A percentile compares a stretch with the other conserved stretches of the same genome.
Evolutionary conservation across 2,888 invertebrate genomes (phyloP).

Genomic region (Pseudococcus jackbeardsleyi): DNA sequence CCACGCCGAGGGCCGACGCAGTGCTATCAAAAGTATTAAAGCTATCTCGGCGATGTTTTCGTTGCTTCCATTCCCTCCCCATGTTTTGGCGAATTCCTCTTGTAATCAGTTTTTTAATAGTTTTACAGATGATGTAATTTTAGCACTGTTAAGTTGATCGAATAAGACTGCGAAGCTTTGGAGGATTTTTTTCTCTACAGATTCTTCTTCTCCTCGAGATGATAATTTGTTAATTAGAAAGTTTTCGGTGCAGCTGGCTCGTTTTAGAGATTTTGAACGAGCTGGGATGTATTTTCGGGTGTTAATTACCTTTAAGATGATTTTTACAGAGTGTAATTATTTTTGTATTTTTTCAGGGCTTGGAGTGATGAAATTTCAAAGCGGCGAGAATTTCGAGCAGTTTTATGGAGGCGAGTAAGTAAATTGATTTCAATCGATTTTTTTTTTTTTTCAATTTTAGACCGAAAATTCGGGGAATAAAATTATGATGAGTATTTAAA

Average conservation of each 20-base stretch:
- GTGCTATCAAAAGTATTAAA: constrained; percentile 31
- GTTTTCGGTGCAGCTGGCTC: background rate
- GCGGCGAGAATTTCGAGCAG: too few species aligned
- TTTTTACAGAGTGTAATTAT: too few species aligned
- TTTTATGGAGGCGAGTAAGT: too few species aligned
- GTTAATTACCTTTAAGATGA: too few species aligned
- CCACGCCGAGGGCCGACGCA: background rate
- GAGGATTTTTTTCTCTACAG: background rate
- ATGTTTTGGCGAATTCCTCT: background rate
- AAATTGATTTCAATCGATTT: too few species aligned
- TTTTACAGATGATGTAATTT: constrained; percentile 24
- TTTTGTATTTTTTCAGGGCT: too few species aligned
- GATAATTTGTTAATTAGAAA: background rate
- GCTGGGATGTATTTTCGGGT: too few species aligned
- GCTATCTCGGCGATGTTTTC: background rate
- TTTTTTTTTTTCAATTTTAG: too few species aligned
- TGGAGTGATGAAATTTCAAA: too few species aligned
- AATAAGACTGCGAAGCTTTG: background rate
- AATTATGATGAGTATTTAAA: too few species aligned
- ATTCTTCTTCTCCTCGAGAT: background rate
- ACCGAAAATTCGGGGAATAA: too few species aligned
- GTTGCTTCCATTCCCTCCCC: background rate
- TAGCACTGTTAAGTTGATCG: constrained; percentile 2
- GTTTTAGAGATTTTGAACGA: too few species aligned
- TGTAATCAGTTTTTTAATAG: constrained; percentile 32